Conservation (phyloP, 2,888 invertebrate genomes). For the Andrena trimmerana region DNA sequence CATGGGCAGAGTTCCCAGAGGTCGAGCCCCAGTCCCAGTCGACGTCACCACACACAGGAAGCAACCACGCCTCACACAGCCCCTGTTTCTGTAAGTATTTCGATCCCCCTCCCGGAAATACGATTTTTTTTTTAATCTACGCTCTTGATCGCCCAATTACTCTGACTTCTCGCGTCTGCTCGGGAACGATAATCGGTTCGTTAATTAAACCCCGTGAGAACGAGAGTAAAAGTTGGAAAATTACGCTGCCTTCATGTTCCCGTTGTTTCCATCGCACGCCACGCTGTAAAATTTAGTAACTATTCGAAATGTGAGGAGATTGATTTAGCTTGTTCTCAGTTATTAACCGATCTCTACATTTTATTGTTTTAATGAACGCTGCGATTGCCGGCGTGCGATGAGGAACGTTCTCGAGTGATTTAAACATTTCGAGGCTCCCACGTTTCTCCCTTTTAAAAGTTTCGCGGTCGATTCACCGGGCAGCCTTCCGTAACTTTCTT, state of each 20-base stretch:
- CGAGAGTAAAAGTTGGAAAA: not conserved
- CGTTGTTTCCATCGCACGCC: not conserved
- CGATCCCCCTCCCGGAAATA: constrained; percentile 49
- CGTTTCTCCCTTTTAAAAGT: constrained; percentile 41
- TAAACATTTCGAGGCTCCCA: constrained; percentile 22
- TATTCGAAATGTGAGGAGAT: not conserved
- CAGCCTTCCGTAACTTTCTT: constrained; percentile 35
- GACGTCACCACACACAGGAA: constrained; percentile 76
- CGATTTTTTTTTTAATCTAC: constrained; percentile 22
- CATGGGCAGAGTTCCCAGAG: constrained; percentile 79
- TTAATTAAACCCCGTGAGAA: constrained; percentile 1
- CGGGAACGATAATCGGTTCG: not conserved
- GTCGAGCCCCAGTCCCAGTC: constrained; percentile 80
- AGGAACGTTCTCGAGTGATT: constrained; percentile 29
- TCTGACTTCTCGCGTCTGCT: not conserved
- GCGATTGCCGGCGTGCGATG: not conserved
- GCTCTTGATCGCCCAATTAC: constrained; percentile 14
- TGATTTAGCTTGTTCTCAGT: not conserved
- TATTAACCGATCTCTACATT: not conserved
- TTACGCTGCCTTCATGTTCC: not conserved
- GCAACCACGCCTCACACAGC: constrained; percentile 79
- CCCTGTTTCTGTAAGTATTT: constrained; percentile 81
- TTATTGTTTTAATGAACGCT: constrained; percentile 1
- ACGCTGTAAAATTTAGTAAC: not conserved
- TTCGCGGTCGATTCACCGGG: constrained; percentile 36